Percentiles rank a stretch among this genome's conserved stretches.
These are phyloP conservation scores for Hippopotamyrus pictus DNA, from an alignment of 2,797 vertebrate species.

Conservation along the genomic window DNA sequence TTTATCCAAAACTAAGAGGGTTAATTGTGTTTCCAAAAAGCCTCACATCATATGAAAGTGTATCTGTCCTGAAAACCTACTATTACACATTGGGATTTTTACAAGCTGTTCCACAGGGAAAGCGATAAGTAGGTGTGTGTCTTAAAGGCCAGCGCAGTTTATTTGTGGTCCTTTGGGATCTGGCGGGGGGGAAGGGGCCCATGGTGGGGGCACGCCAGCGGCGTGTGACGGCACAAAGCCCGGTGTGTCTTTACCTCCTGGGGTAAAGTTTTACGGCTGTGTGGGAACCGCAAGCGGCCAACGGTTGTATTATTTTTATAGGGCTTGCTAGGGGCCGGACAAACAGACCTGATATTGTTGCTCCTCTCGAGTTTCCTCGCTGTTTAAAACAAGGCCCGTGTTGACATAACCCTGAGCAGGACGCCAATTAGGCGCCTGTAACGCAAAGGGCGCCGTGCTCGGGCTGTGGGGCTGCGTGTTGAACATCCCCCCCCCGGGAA, in stretches of 20 bases:
- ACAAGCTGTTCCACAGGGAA: background rate
- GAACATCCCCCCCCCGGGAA: constrained; percentile 14
- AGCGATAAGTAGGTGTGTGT: background rate
- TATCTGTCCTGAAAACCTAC: background rate
- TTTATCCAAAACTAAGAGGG: background rate
- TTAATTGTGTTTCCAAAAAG: background rate
- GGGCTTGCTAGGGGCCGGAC: constrained; percentile 29
- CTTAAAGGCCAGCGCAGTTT: background rate
- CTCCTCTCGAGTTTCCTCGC: constrained; percentile 40
- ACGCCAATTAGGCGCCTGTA: constrained; percentile 47
- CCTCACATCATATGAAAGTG: background rate
- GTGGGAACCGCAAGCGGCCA: constrained; percentile 37
- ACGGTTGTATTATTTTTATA: constrained; percentile 36
- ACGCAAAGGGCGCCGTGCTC: constrained; percentile 34
- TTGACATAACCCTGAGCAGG: constrained; percentile 53
- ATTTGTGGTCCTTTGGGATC: background rate
- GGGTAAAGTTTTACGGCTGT: constrained; percentile 31
- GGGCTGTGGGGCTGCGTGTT: constrained; percentile 32
- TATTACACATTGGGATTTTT: background rate
- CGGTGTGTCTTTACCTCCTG: constrained; percentile 27
- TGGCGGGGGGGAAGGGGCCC: constrained; percentile 11
- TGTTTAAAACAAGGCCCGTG: constrained; percentile 38
- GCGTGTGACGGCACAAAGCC: constrained; percentile 19
- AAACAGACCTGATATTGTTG: constrained; percentile 45
- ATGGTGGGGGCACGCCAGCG: constrained; percentile 17